Conservation (phyloP, 2,797 vertebrate genomes). For the Hapalemur alaotrensis region DNA sequence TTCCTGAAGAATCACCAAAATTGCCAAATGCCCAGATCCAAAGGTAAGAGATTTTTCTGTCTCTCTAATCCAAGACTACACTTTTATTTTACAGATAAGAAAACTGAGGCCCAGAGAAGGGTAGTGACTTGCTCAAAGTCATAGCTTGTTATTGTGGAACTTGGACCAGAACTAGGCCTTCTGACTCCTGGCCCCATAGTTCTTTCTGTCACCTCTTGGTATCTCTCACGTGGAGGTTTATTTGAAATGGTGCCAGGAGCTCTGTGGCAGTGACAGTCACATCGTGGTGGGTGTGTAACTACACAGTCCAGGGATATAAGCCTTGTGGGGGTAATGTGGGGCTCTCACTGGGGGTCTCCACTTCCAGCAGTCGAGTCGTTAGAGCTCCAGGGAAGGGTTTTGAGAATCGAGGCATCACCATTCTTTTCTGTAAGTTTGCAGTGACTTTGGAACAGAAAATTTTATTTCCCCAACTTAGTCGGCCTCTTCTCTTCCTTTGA, state of each 20-base stretch:
- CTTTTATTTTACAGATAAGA: neutral
- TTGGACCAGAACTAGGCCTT: neutral
- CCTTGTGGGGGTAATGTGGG: neutral
- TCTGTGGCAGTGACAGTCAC: neutral
- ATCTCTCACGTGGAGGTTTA: neutral
- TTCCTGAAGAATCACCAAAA: neutral
- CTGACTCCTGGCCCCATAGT: neutral
- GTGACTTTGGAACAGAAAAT: neutral
- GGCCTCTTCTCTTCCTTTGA: neutral
- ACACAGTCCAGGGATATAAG: neutral
- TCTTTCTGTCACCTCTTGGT: conserved; percentile 26
- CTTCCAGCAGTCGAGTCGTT: neutral
- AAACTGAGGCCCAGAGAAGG: neutral
- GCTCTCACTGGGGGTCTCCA: neutral
- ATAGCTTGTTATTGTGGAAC: conserved; percentile 41
- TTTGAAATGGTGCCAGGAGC: conserved; percentile 24
- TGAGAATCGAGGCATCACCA: neutral
- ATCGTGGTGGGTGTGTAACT: neutral
- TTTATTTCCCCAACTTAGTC: conserved; percentile 15
- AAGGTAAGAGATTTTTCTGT: neutral
- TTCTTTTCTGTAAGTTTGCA: conserved; percentile 22
- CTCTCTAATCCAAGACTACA: neutral
- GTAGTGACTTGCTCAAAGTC: neutral
- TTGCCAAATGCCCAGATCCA: neutral
- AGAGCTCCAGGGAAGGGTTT: neutral